Conservation (phyloP, 37 sponge, comb jelly and placozoan genomes). For the Oopsacas minuta region DNA sequence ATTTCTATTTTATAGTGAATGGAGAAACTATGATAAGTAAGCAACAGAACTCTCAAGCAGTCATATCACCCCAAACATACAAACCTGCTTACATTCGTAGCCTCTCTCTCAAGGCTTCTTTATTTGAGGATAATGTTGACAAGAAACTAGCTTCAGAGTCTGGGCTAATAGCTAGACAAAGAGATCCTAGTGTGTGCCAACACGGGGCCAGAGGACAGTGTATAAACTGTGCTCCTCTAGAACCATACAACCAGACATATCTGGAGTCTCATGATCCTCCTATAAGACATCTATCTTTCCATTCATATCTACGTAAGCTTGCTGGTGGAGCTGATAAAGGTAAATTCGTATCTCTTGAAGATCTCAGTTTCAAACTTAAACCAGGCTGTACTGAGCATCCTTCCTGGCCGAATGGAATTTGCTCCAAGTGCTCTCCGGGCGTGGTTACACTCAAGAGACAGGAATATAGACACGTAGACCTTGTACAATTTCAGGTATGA, state of each 20-base stretch:
- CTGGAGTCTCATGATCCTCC: slow-evolving; percentile 60
- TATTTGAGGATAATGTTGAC: slow-evolving; percentile 80
- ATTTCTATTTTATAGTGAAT: slow-evolving; percentile 23
- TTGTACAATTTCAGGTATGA: slow-evolving; percentile 27
- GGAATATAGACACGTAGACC: slow-evolving; percentile 85
- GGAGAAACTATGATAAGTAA: slow-evolving; percentile 54
- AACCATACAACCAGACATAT: slow-evolving; percentile 68
- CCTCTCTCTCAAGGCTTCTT: background rate
- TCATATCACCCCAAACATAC: background rate
- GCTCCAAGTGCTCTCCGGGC: slow-evolving; percentile 80
- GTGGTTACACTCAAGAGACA: slow-evolving; percentile 83
- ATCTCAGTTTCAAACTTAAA: slow-evolving; percentile 63
- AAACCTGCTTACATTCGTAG: background rate
- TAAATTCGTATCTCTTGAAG: slow-evolving; percentile 74
- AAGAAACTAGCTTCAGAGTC: slow-evolving; percentile 32
- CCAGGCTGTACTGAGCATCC: slow-evolving; percentile 72
- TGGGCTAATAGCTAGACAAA: slow-evolving; percentile 49
- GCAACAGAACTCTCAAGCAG: background rate
- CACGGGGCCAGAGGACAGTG: slow-evolving; percentile 67
- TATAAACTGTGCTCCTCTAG: slow-evolving; percentile 70
- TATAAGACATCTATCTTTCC: slow-evolving; percentile 83
- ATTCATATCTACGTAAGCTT: slow-evolving; percentile 69
- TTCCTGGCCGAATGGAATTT: slow-evolving; percentile 88
- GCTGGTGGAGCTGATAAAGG: slow-evolving; percentile 84
- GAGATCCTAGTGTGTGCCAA: slow-evolving; percentile 70